These are phyloP conservation scores for Varanus salvator DNA, from an alignment of 2,113 vertebrate genomes.

Conservation along the genomic window DNA sequence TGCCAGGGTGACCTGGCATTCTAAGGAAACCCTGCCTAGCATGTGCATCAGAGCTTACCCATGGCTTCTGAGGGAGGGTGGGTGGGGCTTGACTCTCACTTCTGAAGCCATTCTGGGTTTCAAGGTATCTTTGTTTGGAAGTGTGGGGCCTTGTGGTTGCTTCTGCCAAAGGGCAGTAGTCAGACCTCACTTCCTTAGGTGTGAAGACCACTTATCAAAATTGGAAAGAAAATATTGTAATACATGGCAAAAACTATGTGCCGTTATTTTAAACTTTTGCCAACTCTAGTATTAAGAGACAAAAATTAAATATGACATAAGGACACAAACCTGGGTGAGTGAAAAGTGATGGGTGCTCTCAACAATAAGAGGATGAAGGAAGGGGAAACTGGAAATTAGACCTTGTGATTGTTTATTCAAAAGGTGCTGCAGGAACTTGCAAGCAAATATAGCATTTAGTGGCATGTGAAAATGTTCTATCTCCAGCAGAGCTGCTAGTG, in stretches of 20 bases:
- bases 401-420: not conserved
- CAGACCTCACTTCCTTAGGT: not conserved
- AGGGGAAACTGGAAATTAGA: slow-evolving; percentile 16
- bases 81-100: not conserved
- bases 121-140: not conserved
- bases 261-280: not conserved
- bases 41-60: too few species aligned
- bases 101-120: slow-evolving; percentile 1
- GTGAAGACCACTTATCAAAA: not conserved
- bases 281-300: slow-evolving; percentile 3
- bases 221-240: not conserved
- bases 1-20: not conserved
- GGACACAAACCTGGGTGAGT: slow-evolving; percentile 13
- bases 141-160: not conserved
- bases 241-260: not conserved
- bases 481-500: not conserved
- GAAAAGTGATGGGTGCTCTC: slow-evolving; percentile 1
- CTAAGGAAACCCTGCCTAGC: not conserved
- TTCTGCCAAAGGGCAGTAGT: not conserved
- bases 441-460: slow-evolving; percentile 30
- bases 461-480: not conserved
- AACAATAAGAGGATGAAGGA: not conserved
- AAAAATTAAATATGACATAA: not conserved
- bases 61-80: not conserved
- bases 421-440: not conserved